Evolutionary conservation across 2,113 vertebrate genomes (phyloP), one percentile per base, ranked within the genome.

Genomic region (Ciconia boyciana): DNA sequence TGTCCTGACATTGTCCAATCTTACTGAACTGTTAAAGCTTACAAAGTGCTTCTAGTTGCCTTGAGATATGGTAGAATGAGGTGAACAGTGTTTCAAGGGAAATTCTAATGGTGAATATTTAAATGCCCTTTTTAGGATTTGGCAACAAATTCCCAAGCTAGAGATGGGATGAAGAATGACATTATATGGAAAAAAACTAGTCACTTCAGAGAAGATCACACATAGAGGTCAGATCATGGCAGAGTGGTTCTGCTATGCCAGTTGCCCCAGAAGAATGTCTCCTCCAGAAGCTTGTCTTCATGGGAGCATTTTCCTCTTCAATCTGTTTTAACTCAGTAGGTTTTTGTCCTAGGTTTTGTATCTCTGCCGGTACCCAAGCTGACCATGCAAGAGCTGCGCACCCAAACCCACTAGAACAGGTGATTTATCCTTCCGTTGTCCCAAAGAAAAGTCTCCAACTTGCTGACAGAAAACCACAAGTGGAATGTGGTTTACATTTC

Each of bases 171-270:
- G 43, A 60, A 52, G 32, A 84, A 64, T n/a, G 11, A 24, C 2
- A 12, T 54, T 22, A 28, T 44, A 55, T 18, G 11, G 16, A 31
- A 91, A 83, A 66, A 61, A 54, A 60, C 1, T 2, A 31, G 17
- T 36, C 57, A 31, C 28, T 75, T 68, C 20, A 76, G 44, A 89
- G 29, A 86, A 29, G 20, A 71, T 4, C 21, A 69, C 17, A 26
- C 3, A 4, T 2, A 58, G 48, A 89, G 8, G 39, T 86, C 62
- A 77, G 25, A 25, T 32, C 0, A 0, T 36, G 28, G 26, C 36
- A 78, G 29, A 87, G 25, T 43, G 15, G 10, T 94, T 81, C 60
- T 93, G 44, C 69, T 17, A 11, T 60, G 29, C 6, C 51, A 43
- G 13, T 43, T 91, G 22, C 22, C 51, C 31, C 62, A 65, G 46